Percentiles rank a stretch among this genome's conserved stretches.
Conservation (phyloP, 2,113 vertebrate genomes). For the Callithrix jacchus region DNA sequence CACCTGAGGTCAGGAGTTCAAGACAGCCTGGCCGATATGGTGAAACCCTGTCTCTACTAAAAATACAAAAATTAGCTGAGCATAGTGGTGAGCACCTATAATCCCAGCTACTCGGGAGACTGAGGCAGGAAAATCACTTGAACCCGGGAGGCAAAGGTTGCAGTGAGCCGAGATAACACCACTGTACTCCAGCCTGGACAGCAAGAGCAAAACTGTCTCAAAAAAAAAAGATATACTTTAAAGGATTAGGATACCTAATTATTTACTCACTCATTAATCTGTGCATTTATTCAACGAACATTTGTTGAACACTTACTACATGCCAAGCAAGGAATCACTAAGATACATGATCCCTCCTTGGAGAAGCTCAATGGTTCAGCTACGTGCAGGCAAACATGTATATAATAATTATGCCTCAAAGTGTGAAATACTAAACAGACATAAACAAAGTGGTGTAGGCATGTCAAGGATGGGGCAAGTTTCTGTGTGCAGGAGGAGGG, state of each 20-base stretch:
- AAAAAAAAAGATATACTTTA: not conserved
- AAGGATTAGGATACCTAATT: not conserved
- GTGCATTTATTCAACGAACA: not conserved
- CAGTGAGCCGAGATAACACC: too few species aligned
- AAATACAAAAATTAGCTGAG: too few species aligned
- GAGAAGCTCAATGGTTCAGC: not conserved
- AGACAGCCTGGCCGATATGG: too few species aligned
- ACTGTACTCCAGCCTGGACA: too few species aligned
- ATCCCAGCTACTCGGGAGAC: too few species aligned
- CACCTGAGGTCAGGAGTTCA: too few species aligned
- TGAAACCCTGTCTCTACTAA: too few species aligned
- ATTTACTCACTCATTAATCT: not conserved
- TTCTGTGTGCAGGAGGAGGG: not conserved
- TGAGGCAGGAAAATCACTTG: too few species aligned
- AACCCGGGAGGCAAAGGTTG: too few species aligned
- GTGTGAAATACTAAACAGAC: not conserved
- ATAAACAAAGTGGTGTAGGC: not conserved
- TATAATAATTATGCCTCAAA: not conserved
- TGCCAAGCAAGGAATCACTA: not conserved
- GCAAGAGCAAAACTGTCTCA: too few species aligned
- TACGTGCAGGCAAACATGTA: not conserved
- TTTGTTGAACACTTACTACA: not conserved
- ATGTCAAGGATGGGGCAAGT: not conserved
- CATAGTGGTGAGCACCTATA: too few species aligned
- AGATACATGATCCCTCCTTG: not conserved